phyloP scores from a whole-genome alignment of 2,797 vertebrate genomes.

The Simalia tracyae region DNA sequence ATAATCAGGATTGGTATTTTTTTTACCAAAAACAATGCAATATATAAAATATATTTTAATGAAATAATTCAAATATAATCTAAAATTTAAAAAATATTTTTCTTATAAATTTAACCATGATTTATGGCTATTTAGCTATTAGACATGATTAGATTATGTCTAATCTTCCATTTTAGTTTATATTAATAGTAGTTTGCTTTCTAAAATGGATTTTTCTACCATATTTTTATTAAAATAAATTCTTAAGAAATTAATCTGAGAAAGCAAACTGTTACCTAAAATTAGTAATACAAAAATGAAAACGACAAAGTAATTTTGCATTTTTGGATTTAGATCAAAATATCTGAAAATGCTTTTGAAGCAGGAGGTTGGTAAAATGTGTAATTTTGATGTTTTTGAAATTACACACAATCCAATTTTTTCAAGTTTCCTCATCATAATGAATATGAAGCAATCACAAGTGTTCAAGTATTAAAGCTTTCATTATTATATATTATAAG shows the following conservation, averaged over 20 bases:
- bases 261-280: not conserved
- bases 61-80: not conserved
- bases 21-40: not conserved
- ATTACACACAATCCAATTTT: not conserved
- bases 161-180: not conserved
- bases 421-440: not conserved
- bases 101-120: not conserved
- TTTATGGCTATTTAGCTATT: not conserved
- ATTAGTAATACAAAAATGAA: not conserved
- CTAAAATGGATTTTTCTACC: not conserved
- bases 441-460: not conserved
- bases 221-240: not conserved
- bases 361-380: not conserved
- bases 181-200: not conserved
- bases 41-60: not conserved
- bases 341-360: not conserved
- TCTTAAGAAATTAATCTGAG: not conserved
- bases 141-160: fast-evolving
- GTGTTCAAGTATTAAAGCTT: not conserved
- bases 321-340: not conserved
- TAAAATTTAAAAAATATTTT: not conserved
- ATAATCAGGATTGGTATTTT: not conserved
- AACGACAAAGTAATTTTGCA: not conserved
- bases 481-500: not conserved
- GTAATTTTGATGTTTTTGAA: not conserved